Base-by-base conservation (phyloP, 1,140 invertebrate species). In the Campoletis sonorensis region DNA sequence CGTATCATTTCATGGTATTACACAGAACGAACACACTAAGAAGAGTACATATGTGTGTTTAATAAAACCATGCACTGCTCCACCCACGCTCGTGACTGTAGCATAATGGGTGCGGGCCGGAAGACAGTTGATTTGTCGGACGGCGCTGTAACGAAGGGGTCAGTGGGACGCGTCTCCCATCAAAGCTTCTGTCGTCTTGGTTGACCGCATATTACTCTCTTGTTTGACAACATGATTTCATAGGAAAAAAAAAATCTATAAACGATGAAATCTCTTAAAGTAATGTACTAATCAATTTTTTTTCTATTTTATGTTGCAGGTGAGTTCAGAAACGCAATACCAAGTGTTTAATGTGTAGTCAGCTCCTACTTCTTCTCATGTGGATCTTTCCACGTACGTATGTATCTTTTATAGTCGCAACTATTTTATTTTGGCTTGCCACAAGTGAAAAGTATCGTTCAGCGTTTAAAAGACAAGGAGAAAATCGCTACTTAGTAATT, bases 1-100 rank as follows among this genome's bases (percentile, higher is more conserved):
- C 86, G 86, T 85, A 83, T 87, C 82, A 83, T 86, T 86, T 86
- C 79, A 76, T 79, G 83, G 67, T 81, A 75, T 70, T 83, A 80
- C n/a, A 79, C 79, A 83, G 81, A 81, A 33, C 83, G 80, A 80
- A 45, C 40, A 45, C 13, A 45, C 8, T 45, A 45, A 1, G 40
- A 45, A 45, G 40, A 45, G 40, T 45, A 45, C 40, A 45, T 45
- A 13, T 45, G 11, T 13, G 40, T 26, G 27, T 26, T 27, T 1
- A 64, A 26, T 15, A 64, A 64, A 64, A 64, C n/a, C n/a, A 27
- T 23, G 21, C 23, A 23, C 23, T 4, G 71, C 82, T 71, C 79
- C 79, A 83, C 82, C 78, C 83, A 80, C 68, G 37, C 51, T 37
- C 49, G 15, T 40, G 18, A 27, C 54, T 78, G 23, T 78, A 49